phyloP scores from a whole-genome alignment of 2,888 invertebrate species.

The Eubasilissa splendida region DNA sequence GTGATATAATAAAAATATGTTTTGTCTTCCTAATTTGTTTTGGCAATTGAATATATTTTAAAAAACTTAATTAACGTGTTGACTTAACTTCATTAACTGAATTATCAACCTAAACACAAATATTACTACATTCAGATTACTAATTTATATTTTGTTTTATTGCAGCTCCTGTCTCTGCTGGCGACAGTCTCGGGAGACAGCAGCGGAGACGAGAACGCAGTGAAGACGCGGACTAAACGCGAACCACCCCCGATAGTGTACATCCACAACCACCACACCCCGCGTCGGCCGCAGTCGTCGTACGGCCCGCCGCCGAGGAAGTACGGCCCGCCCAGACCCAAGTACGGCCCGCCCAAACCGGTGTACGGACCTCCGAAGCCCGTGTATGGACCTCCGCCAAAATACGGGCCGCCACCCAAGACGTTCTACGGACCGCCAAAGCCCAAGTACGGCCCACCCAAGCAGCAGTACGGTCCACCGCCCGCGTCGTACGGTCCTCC shows the following conservation, averaged over 20 bases:
- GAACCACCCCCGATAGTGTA: no score
- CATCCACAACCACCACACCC: no score
- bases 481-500: constrained; percentile 60
- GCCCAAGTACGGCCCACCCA: constrained; percentile 61
- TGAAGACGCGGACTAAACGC: no score
- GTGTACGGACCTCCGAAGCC: constrained; percentile 53
- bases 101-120: no score
- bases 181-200: not conserved
- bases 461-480: constrained; percentile 60
- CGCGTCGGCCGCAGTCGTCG: no score
- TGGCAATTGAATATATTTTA: no score
- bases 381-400: constrained; percentile 51
- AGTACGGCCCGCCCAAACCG: constrained; percentile 54
- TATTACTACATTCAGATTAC: no score
- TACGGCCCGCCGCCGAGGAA: not conserved
- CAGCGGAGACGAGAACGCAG: not conserved
- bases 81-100: no score
- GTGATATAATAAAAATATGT: no score
- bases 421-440: constrained; percentile 61
- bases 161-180: constrained; percentile 43
- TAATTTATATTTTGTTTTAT: constrained; percentile 10
- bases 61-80: no score
- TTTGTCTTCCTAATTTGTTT: no score
- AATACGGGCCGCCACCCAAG: constrained; percentile 57
- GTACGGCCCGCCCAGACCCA: constrained; percentile 22